A percentile compares a stretch with the other conserved stretches of the same genome.
Evolutionary conservation across 2,888 invertebrate species (phyloP).

Genomic region (Pseudoips prasinana): DNA sequence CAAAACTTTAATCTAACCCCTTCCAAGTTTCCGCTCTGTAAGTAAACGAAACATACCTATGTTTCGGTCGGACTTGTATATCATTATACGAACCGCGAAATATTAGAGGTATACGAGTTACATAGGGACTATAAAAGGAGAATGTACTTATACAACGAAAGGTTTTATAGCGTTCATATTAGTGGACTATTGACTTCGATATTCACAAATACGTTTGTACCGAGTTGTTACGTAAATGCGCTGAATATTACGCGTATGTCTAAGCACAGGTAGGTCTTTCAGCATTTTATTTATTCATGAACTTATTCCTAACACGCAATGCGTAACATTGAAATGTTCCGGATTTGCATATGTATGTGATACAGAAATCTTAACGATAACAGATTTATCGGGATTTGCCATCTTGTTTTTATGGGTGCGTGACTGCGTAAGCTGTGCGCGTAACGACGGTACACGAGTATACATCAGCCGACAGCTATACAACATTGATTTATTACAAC

Average conservation of each 20-base stretch:
- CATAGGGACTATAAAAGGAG: too few species aligned
- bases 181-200: too few species aligned
- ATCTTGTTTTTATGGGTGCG: conserved; percentile 50
- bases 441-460: conserved; percentile 31
- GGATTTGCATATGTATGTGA: conserved; percentile 51
- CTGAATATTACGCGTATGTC: conserved; percentile 15
- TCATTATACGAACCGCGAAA: conserved; percentile 21
- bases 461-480: conserved; percentile 30
- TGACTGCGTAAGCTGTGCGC: conserved; percentile 35
- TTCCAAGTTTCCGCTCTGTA: conserved; percentile 28
- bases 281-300: conserved; percentile 42
- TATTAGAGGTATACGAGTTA: conserved; percentile 15
- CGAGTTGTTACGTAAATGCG: conserved; percentile 22
- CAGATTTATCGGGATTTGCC: conserved; percentile 48
- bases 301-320: conserved; percentile 44
- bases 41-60: conserved; percentile 30
- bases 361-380: conserved; percentile 55
- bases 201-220: too few species aligned
- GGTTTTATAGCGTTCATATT: too few species aligned
- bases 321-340: conserved; percentile 37
- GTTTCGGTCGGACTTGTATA: conserved; percentile 21
- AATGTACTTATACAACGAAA: too few species aligned
- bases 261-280: conserved; percentile 29
- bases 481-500: conserved; percentile 37
- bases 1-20: conserved; percentile 51